Conservation (phyloP, 2,113 vertebrate species). For the Neolamprologus toae region DNA sequence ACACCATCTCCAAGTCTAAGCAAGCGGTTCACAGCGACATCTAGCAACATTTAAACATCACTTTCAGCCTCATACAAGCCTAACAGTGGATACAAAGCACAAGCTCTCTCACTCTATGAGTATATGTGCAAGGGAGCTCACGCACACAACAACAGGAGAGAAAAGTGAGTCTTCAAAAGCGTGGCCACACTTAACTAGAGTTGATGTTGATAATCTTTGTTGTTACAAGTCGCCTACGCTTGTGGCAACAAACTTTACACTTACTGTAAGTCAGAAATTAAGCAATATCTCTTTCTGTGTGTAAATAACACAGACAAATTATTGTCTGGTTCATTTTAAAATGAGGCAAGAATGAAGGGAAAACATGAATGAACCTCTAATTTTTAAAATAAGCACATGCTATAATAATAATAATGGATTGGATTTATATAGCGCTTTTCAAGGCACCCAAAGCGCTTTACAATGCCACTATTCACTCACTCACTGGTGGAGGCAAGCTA, state of each 20-base stretch:
- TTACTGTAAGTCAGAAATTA: neutral
- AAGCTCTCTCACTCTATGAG: neutral
- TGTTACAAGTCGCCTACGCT: neutral
- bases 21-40: neutral
- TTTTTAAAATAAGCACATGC: neutral
- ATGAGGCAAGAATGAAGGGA: neutral
- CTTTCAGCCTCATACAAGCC: neutral
- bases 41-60: neutral
- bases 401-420: too few species aligned
- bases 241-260: neutral
- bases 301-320: neutral
- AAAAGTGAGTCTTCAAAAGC: neutral
- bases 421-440: too few species aligned
- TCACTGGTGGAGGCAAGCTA: too few species aligned
- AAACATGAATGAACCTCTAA: neutral
- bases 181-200: neutral
- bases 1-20: neutral
- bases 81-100: neutral
- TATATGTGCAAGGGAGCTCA: neutral
- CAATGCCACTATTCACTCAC: too few species aligned
- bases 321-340: neutral
- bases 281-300: neutral
- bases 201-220: neutral
- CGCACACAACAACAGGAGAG: neutral
- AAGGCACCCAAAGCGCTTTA: too few species aligned